Percentiles rank a stretch among this genome's conserved stretches.
These are phyloP conservation scores for Endotricha flammealis DNA, from an alignment of 2,888 invertebrate species.

Conservation along the genomic window DNA sequence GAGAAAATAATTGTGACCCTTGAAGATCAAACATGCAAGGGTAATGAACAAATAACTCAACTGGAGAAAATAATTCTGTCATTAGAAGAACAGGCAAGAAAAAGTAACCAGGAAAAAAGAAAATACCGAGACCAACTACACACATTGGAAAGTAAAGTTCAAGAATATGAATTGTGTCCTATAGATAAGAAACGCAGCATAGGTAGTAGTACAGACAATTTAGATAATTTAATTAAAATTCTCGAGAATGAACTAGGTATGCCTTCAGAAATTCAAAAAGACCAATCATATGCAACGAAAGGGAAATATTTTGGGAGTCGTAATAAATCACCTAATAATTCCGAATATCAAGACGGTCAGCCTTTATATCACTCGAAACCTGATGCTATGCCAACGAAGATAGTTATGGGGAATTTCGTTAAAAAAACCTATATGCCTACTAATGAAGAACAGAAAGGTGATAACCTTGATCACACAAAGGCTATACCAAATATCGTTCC, in stretches of 20 bases:
- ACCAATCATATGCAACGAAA: slow-evolving; percentile 23
- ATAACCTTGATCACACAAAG: slow-evolving; percentile 43
- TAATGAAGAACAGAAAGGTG: slow-evolving; percentile 34
- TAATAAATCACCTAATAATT: slow-evolving; percentile 16
- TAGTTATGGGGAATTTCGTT: slow-evolving; percentile 35
- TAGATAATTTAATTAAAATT: slow-evolving; percentile 59
- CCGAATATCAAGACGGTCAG: slow-evolving; percentile 25
- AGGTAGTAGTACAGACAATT: slow-evolving; percentile 42
- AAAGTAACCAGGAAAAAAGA: slow-evolving; percentile 36
- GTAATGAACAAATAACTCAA: slow-evolving; percentile 36
- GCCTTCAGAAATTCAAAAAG: slow-evolving; percentile 31
- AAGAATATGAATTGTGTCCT: slow-evolving; percentile 37
- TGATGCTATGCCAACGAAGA: slow-evolving; percentile 39
- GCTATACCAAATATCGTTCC: slow-evolving; percentile 40
- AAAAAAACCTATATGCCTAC: slow-evolving; percentile 36
- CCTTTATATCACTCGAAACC: slow-evolving; percentile 19
- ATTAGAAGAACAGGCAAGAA: slow-evolving; percentile 50
- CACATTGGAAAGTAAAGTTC: slow-evolving; percentile 42
- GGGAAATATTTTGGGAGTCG: slow-evolving; percentile 17
- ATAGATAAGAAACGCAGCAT: slow-evolving; percentile 30
- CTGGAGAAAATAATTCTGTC: slow-evolving; percentile 57
- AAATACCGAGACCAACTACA: slow-evolving; percentile 48
- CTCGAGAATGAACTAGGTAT: slow-evolving; percentile 59
- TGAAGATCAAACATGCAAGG: slow-evolving; percentile 51
- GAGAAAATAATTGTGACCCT: slow-evolving; percentile 61